phyloP scores from a whole-genome alignment of 2,888 invertebrate species.

The Lasioglossum oenotherae region DNA sequence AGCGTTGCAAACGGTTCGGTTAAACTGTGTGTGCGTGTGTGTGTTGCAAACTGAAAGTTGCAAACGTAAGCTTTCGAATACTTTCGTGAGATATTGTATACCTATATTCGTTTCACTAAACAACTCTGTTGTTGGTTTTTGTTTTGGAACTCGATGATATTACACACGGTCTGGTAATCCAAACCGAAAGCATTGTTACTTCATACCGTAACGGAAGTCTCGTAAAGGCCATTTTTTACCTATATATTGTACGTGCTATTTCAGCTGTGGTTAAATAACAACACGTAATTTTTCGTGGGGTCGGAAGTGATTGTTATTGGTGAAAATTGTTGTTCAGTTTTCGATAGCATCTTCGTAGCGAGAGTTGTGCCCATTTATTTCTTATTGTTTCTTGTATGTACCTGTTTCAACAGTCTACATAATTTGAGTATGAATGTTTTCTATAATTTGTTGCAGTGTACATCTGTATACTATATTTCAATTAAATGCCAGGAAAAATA shows the following conservation, averaged over 20 bases:
- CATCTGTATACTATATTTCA: no score
- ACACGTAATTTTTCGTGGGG: not conserved
- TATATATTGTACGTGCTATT: not conserved
- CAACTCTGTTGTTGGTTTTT: constrained; percentile 3
- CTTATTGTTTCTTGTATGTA: no score
- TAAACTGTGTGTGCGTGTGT: no score
- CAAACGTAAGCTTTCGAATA: not conserved
- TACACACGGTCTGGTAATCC: not conserved
- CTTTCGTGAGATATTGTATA: not conserved
- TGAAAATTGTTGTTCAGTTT: not conserved
- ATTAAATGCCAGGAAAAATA: no score
- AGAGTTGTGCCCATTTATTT: no score
- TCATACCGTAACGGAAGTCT: not conserved
- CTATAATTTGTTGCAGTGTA: not conserved
- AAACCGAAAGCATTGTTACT: not conserved
- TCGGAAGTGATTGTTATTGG: not conserved
- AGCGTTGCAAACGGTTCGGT: not conserved
- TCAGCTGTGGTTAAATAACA: not conserved
- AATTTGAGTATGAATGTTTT: not conserved
- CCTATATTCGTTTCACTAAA: not conserved
- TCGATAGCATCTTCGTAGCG: no score
- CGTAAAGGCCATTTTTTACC: not conserved
- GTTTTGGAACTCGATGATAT: constrained; percentile 12
- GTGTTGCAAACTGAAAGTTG: not conserved
- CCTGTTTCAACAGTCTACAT: not conserved